Evolutionary conservation across 2,113 vertebrate species (phyloP), one percentile per base, ranked within the genome.

Genomic region (Oplegnathus fasciatus): DNA sequence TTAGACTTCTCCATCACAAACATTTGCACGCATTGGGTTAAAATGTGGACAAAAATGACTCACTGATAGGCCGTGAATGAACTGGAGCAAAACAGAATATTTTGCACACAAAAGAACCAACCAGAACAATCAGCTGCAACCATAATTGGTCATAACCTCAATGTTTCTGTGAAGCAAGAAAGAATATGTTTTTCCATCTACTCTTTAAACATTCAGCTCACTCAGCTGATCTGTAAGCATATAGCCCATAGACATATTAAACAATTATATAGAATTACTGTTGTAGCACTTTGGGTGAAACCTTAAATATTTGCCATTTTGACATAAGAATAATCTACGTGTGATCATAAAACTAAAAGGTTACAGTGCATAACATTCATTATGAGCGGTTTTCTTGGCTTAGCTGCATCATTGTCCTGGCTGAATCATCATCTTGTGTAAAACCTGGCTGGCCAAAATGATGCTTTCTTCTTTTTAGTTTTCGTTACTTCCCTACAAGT

Each of bases 81-180:
- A 77, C 30, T 24, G 37, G 46, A 30, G 58, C n/a, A 13, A 58
- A 57, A 15, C 34, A 34, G 11, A 73, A 15, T 20, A 46, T 50
- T 67, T 69, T 82, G 18, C 50, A 67, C 28, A 54, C 32, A 77
- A 54, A 52, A 28, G 26, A 80, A 83, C 15, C 30, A 26, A 71
- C 48, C 9, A 44, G 44, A 71, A 62, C 26, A 75, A 65, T 50
- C 46, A 61, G 42, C 48, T 78, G 54, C 37, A 70, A 58, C 55
- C 34, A n/a, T 44, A 55, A 32, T 44, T 52, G 18, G 6, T 22
- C 46, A 69, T 46, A 73, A 82, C 30, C 60, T 75, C 70, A 88
- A 28, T 58, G 22, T 81, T 88, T 88, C 61, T 88, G 69, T 48
- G 4, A 32, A 70, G 13, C 5, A 61, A 46, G 78, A 15, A 44